These are phyloP conservation scores for Spisula solida DNA, from an alignment of 2,888 invertebrate species.

Conservation along the genomic window DNA sequence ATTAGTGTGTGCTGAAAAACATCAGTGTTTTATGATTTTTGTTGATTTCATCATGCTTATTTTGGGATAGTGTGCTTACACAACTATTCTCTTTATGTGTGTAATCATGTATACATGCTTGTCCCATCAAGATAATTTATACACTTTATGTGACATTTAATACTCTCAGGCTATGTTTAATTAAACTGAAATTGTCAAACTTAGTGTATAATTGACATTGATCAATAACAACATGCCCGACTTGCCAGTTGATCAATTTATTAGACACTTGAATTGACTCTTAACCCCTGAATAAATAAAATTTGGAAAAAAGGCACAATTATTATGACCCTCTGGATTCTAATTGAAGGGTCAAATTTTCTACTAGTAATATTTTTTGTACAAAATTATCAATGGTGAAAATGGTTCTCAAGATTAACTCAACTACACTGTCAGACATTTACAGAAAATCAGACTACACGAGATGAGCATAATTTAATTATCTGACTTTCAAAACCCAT, in stretches of 20 bases:
- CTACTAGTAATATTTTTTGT: too few relatives aligned
- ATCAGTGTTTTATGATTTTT: background rate
- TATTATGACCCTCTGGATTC: too few relatives aligned
- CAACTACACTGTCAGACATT: too few relatives aligned
- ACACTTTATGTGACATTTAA: slow-evolving; percentile 5
- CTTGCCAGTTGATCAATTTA: background rate
- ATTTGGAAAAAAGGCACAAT: too few relatives aligned
- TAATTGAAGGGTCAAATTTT: too few relatives aligned
- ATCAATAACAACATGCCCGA: background rate
- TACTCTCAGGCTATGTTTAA: background rate
- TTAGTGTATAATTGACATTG: background rate
- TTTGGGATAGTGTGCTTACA: background rate
- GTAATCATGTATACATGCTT: background rate
- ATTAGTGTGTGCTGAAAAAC: background rate
- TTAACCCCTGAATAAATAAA: too few relatives aligned
- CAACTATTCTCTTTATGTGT: background rate
- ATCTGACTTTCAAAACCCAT: too few relatives aligned
- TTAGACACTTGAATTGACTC: background rate
- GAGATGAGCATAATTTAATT: too few relatives aligned
- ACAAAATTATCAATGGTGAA: too few relatives aligned
- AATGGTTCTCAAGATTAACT: too few relatives aligned
- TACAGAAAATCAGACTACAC: too few relatives aligned
- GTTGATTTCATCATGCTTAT: background rate
- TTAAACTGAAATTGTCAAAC: background rate
- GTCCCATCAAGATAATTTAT: background rate